Evolutionary conservation across 2,888 invertebrate genomes (phyloP).

Genomic region (Diarsia brunnea): DNA sequence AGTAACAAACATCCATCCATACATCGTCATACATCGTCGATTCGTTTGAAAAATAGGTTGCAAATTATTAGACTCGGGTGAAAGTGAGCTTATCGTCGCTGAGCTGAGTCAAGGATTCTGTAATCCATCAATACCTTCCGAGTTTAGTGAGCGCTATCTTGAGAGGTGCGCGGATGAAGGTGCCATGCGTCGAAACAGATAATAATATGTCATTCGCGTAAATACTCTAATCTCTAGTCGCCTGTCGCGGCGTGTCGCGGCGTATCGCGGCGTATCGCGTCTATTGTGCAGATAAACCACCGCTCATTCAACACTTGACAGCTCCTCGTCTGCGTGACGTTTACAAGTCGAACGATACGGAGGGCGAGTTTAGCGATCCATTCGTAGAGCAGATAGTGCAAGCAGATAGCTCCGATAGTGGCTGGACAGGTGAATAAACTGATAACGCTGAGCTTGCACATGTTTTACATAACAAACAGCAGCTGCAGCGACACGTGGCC

Average conservation of each 20-base stretch:
- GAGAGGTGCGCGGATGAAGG: slow-evolving; percentile 31
- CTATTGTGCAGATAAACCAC: slow-evolving; percentile 19
- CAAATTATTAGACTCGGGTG: no score
- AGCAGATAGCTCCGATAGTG: slow-evolving; percentile 15
- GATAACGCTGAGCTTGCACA: slow-evolving; percentile 18
- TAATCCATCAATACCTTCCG: slow-evolving; percentile 38
- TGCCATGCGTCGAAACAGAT: slow-evolving; percentile 32
- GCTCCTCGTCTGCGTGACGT: slow-evolving; percentile 28
- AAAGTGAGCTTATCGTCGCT: background rate
- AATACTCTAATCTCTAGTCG: slow-evolving; percentile 43
- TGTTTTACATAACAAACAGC: background rate
- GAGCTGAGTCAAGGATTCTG: slow-evolving; percentile 15
- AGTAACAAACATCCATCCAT: no score
- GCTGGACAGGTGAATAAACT: slow-evolving; percentile 43
- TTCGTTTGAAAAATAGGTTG: no score
- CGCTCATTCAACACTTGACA: slow-evolving; percentile 26
- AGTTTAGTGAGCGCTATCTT: slow-evolving; percentile 40
- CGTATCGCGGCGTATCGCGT: slow-evolving; percentile 13
- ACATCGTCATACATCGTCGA: no score
- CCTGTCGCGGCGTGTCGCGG: slow-evolving; percentile 11
- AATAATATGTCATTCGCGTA: slow-evolving; percentile 42
- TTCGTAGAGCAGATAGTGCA: slow-evolving; percentile 3
- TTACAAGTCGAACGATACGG: slow-evolving; percentile 11
- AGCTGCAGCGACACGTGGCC: slow-evolving; percentile 20
- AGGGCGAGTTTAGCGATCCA: background rate